These are phyloP conservation scores for Anomalospiza imberbis DNA, from an alignment of 2,797 vertebrate genomes.

Conservation along the genomic window DNA sequence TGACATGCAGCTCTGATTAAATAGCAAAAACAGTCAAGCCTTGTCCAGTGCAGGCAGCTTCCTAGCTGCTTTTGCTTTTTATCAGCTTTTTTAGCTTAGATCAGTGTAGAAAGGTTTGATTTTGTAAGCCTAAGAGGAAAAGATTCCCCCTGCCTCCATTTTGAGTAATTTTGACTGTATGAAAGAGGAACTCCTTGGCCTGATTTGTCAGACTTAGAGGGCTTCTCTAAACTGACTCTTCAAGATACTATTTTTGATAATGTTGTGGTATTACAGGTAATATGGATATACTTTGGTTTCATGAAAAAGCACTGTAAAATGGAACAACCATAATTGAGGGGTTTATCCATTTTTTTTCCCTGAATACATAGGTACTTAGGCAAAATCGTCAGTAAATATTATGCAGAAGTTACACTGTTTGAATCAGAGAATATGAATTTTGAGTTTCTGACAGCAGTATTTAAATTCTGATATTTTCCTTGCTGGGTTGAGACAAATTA, in stretches of 20 bases:
- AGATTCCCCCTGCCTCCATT: fast-evolving
- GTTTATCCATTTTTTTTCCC: neutral
- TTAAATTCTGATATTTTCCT: neutral
- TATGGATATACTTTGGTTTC: neutral
- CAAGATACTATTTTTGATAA: neutral
- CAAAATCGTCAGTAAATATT: neutral
- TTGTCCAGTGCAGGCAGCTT: neutral
- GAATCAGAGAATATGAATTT: neutral
- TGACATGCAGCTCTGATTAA: neutral
- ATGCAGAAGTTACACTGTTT: neutral
- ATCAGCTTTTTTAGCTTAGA: neutral
- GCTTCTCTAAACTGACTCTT: neutral
- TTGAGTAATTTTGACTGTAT: neutral
- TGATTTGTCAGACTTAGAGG: neutral
- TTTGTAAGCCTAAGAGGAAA: neutral
- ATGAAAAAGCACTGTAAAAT: neutral
- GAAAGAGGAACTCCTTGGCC: neutral
- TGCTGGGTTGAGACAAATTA: neutral
- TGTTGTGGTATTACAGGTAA: neutral
- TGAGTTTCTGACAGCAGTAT: neutral
- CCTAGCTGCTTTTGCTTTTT: neutral
- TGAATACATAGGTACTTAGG: neutral
- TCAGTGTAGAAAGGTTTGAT: neutral
- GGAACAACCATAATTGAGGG: neutral
- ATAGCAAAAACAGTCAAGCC: neutral